Percentiles rank a stretch among this genome's conserved stretches.
Evolutionary conservation across 2,888 invertebrate genomes (phyloP).

Genomic region (Hecatera dysodea): DNA sequence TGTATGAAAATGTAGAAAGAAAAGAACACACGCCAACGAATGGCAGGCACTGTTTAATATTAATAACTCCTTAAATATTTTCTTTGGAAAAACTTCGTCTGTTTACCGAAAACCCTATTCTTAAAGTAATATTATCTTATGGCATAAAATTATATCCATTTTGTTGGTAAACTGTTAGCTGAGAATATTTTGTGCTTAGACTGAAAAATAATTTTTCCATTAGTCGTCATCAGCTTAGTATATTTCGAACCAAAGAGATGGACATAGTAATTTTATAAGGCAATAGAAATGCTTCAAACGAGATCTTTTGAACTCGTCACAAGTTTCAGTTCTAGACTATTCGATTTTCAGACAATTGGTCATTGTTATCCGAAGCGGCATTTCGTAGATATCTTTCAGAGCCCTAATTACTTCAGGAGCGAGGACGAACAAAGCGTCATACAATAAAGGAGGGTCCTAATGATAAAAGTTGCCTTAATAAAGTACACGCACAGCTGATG

Average conservation of each 20-base stretch:
- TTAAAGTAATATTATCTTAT: slow-evolving; percentile 8
- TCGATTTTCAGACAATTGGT: slow-evolving; percentile 34
- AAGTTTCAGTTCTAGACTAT: slow-evolving; percentile 1
- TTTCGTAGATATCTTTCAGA: slow-evolving; percentile 48
- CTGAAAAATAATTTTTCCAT: background rate
- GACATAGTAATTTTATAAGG: background rate
- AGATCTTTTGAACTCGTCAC: slow-evolving; percentile 8
- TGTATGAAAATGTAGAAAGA: slow-evolving; percentile 27
- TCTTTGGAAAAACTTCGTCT: background rate
- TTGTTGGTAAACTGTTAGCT: background rate
- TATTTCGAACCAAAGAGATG: background rate
- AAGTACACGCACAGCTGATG: background rate
- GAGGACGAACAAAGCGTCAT: slow-evolving; percentile 35
- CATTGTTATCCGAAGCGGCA: slow-evolving; percentile 39
- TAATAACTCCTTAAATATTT: slow-evolving; percentile 24
- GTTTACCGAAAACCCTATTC: slow-evolving; percentile 24
- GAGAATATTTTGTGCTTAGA: background rate
- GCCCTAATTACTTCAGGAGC: slow-evolving; percentile 48
- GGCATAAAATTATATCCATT: background rate
- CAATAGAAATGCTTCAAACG: background rate
- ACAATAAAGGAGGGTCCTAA: slow-evolving; percentile 49
- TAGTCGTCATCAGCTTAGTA: background rate
- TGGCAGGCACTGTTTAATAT: slow-evolving; percentile 16
- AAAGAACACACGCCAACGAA: slow-evolving; percentile 11
- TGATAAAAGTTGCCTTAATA: slow-evolving; percentile 55